Conservation (phyloP, 1,140 invertebrate genomes). For the Octopus bimaculoides region DNA sequence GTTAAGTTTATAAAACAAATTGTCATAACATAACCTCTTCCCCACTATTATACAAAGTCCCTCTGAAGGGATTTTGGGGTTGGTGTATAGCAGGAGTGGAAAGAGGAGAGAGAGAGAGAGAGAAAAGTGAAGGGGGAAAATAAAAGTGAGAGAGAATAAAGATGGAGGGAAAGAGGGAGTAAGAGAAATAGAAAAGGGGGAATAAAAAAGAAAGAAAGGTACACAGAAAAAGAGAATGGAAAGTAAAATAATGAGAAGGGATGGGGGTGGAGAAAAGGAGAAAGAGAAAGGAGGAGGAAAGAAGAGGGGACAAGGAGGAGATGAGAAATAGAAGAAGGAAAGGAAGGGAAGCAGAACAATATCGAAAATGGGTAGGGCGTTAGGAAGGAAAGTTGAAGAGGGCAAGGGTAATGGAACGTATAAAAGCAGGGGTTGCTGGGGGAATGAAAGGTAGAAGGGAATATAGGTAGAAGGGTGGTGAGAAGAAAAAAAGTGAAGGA, state of each 20-base stretch:
- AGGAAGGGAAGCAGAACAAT: background rate
- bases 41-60: no score
- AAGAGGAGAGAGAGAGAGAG: background rate
- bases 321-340: background rate
- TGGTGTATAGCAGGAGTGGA: no score
- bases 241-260: background rate
- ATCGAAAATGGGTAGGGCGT: background rate
- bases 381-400: background rate
- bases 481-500: background rate
- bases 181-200: background rate
- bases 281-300: background rate
- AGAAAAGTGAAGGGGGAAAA: background rate
- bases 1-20: no score
- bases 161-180: background rate
- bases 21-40: no score
- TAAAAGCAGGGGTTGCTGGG: background rate
- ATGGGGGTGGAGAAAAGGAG: background rate
- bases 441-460: background rate
- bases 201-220: background rate
- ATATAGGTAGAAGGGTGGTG: background rate
- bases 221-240: background rate
- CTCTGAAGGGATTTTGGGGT: no score
- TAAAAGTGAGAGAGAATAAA: background rate
- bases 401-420: background rate
- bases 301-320: background rate